These are phyloP conservation scores for Chamaetylas fuelleborni DNA, from an alignment of 2,113 vertebrate genomes.

Conservation along the genomic window DNA sequence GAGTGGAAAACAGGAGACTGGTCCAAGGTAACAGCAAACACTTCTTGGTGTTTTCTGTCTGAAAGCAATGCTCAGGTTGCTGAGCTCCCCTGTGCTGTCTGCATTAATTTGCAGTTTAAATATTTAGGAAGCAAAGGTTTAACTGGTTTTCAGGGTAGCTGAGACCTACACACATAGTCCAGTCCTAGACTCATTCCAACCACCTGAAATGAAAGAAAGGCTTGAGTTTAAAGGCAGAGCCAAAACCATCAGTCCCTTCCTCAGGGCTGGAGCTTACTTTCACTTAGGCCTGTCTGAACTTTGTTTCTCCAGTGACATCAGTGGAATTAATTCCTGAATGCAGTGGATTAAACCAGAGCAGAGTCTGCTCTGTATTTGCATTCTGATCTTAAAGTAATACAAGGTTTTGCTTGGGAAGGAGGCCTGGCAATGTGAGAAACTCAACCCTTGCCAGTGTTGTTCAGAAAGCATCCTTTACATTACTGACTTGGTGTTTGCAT, in stretches of 20 bases:
- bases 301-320: background rate
- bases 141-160: background rate
- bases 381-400: background rate
- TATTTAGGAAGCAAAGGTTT: background rate
- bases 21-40: slow-evolving; percentile 85
- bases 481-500: background rate
- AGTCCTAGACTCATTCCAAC: background rate
- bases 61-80: background rate
- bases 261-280: background rate
- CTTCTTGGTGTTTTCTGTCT: background rate
- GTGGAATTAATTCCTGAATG: background rate
- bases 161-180: background rate
- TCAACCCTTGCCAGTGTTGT: background rate
- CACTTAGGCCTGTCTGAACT: background rate
- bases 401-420: background rate
- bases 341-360: background rate
- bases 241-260: background rate
- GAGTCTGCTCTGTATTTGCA: background rate
- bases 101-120: background rate
- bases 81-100: background rate
- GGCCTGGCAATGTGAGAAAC: background rate
- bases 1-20: slow-evolving; percentile 96
- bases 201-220: background rate
- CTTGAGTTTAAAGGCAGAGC: background rate
- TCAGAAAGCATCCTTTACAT: background rate